Evolutionary conservation across 2,797 vertebrate genomes (phyloP).

Genomic region (Xenops minutus): DNA sequence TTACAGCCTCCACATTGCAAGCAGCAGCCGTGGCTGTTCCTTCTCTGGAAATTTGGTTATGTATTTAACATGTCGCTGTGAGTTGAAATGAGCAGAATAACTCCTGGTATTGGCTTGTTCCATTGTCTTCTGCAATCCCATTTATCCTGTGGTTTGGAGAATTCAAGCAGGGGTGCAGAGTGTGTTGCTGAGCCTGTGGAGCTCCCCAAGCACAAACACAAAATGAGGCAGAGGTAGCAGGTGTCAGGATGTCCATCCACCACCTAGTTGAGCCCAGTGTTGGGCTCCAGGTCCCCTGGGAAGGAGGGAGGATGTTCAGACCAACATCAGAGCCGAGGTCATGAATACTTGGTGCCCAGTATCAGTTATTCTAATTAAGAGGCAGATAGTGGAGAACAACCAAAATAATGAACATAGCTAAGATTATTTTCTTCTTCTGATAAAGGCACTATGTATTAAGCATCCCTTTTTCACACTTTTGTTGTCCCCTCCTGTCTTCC

Average conservation of each 20-base stretch:
- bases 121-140: neutral
- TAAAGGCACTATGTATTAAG: neutral
- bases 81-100: neutral
- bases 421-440: neutral
- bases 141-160: neutral
- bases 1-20: neutral
- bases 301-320: neutral
- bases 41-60: neutral
- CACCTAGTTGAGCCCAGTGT: accelerated
- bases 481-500: neutral
- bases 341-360: neutral
- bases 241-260: neutral
- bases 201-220: neutral
- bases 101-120: neutral
- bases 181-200: neutral
- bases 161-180: neutral
- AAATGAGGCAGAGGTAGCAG: neutral
- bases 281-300: neutral
- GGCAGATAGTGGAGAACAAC: neutral
- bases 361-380: neutral
- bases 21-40: neutral
- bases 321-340: neutral
- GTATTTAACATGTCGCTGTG: neutral
- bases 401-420: neutral
- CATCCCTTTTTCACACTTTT: neutral